Evolutionary conservation across 2,888 invertebrate species (phyloP), one percentile per base, ranked within the genome.

Genomic region (Gastracanthus pulcherrimus): DNA sequence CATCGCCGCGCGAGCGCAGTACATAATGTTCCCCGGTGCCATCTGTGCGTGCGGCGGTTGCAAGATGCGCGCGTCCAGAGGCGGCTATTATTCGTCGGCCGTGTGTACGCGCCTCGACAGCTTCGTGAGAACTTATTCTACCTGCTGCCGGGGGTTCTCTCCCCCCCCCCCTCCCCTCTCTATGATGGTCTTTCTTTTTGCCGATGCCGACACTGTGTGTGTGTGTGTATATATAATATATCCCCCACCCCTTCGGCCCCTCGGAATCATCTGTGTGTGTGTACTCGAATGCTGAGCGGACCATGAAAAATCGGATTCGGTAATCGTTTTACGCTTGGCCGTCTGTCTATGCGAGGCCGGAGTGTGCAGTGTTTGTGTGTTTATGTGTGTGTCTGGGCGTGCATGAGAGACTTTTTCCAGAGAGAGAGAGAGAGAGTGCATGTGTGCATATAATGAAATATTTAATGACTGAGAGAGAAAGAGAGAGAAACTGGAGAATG

Each of bases 111-210:
- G 41, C 69, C 83, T 76, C 77, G 83, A 81, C 78, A 70, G 75
- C 76, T 80, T 76, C 85, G 85, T 85, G 86, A 85, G 86, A 86
- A 86, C 85, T 83, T 66, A 83, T 77, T 85, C 86, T 86, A 85
- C 85, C 86, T 86, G 86, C 85, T 81, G 34, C 58, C n/a, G 38
- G 69, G 45, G 45, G 38, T 16, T 41, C 38, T 31, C 19, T 9
- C 3, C 19, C 38, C 55, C 38, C 38, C 19, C 16, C 3, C 19
- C 38, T 51, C 55, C 71, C 29, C 36, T 29, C 16, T 31, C 6
- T 4, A 34, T 36, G 45, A 1, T 62, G 3, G 36, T 34, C 23
- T 51, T 3, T 51, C 34, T 55, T 55, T 74, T 36, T 48, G 60
- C 36, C 48, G 34, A n/a, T 7, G 62, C 55, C 55, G 48, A 34